Percentiles rank a stretch among this genome's conserved stretches.
Conservation (phyloP, 2,797 vertebrate genomes). For the Babyrousa celebensis region DNA sequence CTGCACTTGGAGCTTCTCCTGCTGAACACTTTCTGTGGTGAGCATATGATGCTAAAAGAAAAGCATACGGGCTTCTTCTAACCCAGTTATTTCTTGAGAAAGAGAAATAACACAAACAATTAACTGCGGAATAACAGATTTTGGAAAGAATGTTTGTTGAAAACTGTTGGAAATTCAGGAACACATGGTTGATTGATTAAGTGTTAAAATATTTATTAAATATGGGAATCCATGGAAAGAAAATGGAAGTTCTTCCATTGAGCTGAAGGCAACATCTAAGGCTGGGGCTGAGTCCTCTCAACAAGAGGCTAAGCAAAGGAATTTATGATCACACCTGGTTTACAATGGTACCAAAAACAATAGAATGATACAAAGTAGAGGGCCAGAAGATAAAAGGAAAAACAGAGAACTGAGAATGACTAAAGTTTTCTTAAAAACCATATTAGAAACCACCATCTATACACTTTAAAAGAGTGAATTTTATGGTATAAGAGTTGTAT, state of each 20-base stretch:
- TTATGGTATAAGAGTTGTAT: constrained; percentile 14
- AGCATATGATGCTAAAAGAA: constrained; percentile 80
- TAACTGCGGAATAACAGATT: constrained; percentile 83
- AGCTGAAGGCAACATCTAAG: neutral
- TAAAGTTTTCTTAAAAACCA: neutral
- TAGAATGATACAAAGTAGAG: neutral
- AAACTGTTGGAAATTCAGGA: constrained; percentile 77
- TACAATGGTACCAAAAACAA: neutral
- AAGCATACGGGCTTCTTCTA: constrained; percentile 78
- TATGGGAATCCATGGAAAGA: constrained; percentile 61
- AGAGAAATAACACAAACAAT: constrained; percentile 80
- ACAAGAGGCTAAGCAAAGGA: neutral
- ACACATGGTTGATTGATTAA: constrained; percentile 85
- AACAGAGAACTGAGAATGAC: neutral
- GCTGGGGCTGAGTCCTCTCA: neutral
- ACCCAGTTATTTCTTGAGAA: constrained; percentile 82
- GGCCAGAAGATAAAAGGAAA: neutral
- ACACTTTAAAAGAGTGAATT: neutral
- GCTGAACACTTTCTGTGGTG: constrained; percentile 48
- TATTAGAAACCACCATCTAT: neutral
- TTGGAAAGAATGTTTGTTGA: constrained; percentile 80
- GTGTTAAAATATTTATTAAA: constrained; percentile 87
- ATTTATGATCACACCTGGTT: neutral
- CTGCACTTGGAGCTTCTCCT: constrained; percentile 2
- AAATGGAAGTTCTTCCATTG: constrained; percentile 61